Percentiles rank a stretch among this genome's conserved stretches.
Evolutionary conservation across 1,140 invertebrate genomes (phyloP).

Genomic region (Atta texana): DNA sequence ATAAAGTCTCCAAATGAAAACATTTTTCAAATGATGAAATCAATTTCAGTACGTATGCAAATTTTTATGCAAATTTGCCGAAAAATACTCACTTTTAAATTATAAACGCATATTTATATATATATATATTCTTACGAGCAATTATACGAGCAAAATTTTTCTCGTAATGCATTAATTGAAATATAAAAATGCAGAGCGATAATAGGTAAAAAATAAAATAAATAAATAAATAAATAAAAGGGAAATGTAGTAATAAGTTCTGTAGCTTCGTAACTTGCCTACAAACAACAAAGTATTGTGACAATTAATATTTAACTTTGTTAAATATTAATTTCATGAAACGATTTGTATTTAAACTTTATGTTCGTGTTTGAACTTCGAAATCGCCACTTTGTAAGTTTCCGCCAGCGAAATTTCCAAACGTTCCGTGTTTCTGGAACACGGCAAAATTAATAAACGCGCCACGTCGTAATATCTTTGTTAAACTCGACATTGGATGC

Average conservation of each 20-base stretch:
- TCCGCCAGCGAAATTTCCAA: not conserved
- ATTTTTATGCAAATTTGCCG: not conserved
- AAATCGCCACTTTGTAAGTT: slow-evolving; percentile 18
- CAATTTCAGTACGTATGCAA: not conserved
- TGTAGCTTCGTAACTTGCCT: not conserved
- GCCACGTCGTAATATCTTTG: slow-evolving; percentile 19
- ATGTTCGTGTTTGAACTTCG: not conserved
- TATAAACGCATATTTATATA: not conserved
- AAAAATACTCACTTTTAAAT: not conserved
- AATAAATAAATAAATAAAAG: not conserved
- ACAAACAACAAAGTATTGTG: not conserved
- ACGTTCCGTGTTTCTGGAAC: not conserved
- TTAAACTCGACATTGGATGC: not conserved
- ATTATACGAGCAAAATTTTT: not conserved
- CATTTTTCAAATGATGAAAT: not conserved
- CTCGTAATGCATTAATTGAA: not conserved
- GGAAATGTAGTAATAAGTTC: not conserved
- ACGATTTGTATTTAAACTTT: not conserved
- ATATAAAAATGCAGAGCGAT: not conserved
- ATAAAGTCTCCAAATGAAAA: not conserved
- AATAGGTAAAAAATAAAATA: not conserved
- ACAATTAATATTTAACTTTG: slow-evolving; percentile 5
- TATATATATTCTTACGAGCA: too few relatives aligned
- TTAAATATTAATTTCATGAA: not conserved
- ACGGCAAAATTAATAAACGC: slow-evolving; percentile 36